Evolutionary conservation across 2,113 vertebrate genomes (phyloP).

Genomic region (Triplophysa siluroides): DNA sequence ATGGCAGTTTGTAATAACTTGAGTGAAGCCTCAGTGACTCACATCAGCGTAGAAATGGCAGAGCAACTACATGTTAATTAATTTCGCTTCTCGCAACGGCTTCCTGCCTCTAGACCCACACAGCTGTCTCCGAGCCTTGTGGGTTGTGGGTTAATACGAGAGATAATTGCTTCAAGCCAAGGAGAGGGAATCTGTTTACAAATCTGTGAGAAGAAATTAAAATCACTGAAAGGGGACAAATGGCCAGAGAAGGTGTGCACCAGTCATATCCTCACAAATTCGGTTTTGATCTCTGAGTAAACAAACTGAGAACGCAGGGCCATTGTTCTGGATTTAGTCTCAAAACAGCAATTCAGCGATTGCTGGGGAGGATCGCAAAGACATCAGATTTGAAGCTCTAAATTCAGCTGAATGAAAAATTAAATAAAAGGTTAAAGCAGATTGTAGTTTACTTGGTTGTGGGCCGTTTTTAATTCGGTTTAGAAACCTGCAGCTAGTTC

Average conservation of each 20-base stretch:
- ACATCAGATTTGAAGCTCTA: slow-evolving; percentile 4
- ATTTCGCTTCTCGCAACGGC: slow-evolving; percentile 53
- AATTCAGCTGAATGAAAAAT: background rate
- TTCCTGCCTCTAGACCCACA: slow-evolving; percentile 47
- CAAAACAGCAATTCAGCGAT: slow-evolving; percentile 10
- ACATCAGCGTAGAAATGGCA: slow-evolving; percentile 30
- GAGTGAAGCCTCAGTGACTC: slow-evolving; percentile 42
- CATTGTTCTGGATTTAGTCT: slow-evolving; percentile 12
- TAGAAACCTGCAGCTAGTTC: too few species aligned
- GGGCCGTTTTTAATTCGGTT: too few species aligned
- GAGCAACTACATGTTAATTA: slow-evolving; percentile 55
- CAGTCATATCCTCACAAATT: slow-evolving; percentile 9
- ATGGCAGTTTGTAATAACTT: slow-evolving; percentile 48
- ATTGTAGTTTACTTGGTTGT: too few species aligned
- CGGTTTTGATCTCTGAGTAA: slow-evolving; percentile 29
- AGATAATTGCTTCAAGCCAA: slow-evolving; percentile 53
- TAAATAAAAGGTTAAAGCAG: background rate
- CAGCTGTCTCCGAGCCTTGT: slow-evolving; percentile 48
- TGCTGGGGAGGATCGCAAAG: background rate
- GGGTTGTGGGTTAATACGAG: slow-evolving; percentile 53
- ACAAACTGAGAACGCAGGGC: slow-evolving; percentile 1
- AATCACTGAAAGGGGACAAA: slow-evolving; percentile 35
- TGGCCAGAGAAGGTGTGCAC: slow-evolving; percentile 23
- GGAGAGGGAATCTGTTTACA: slow-evolving; percentile 48
- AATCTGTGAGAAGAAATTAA: slow-evolving; percentile 45